These are phyloP conservation scores for Hypotaenidia okinawae DNA, from an alignment of 2,797 vertebrate species.

Conservation along the genomic window DNA sequence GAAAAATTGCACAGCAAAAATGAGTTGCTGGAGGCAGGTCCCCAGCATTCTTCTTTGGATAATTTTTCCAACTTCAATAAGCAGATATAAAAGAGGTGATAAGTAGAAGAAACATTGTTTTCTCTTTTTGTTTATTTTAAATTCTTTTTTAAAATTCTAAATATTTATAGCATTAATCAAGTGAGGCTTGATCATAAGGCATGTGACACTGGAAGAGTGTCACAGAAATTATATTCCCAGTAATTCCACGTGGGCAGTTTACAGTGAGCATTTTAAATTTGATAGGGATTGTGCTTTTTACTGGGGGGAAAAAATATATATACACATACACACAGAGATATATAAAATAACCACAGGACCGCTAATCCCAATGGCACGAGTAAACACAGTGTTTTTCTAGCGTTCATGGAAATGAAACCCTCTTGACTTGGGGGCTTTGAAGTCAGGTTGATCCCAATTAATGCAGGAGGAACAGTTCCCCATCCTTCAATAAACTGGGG, in stretches of 20 bases:
- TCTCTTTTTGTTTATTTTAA: background rate
- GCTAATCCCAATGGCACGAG: background rate
- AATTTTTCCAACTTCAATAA: background rate
- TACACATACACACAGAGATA: too few relatives aligned
- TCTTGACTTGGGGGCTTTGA: background rate
- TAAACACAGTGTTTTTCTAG: background rate
- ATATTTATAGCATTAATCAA: background rate
- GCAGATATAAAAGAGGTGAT: background rate
- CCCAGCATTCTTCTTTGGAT: background rate
- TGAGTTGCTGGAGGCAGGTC: background rate
- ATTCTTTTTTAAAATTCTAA: background rate
- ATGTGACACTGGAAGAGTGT: background rate
- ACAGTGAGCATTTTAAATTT: background rate
- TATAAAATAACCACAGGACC: background rate
- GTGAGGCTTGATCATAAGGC: background rate
- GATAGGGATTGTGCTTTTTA: background rate
- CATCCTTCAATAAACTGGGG: background rate
- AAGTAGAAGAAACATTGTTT: background rate
- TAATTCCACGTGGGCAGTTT: background rate
- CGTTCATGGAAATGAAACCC: background rate
- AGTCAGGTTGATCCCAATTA: background rate
- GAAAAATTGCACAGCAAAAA: background rate
- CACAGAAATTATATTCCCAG: background rate
- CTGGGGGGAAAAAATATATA: too few relatives aligned
- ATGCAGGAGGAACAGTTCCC: background rate